Base-by-base conservation (phyloP, 2,888 invertebrate genomes). In the Autographa gamma region DNA sequence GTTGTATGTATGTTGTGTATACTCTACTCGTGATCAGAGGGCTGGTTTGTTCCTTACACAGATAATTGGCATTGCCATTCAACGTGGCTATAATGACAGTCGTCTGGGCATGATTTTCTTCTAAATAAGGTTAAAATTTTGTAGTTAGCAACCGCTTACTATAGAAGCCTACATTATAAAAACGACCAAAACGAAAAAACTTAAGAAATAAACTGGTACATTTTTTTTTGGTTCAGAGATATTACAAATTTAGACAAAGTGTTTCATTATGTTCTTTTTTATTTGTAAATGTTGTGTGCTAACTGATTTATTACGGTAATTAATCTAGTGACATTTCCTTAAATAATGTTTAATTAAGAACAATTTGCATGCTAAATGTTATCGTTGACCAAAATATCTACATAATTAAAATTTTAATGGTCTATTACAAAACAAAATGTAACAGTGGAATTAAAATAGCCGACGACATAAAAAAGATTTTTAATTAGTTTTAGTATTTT, bases 321-420 rank as follows among this genome's bases (percentile, higher is more conserved):
- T 48, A n/a, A n/a, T 48, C n/a, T 48, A 48, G 48, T n/a, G 48
- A 48, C 48, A 48, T 48, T 48, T 48, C 48, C 48, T 48, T 48
- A 48, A 48, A 48, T 48, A 48, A n/a, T 48, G 48, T 48, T 48
- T 48, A 48, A 48, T 48, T 48, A 48, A 48, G 48, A 38, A 48
- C 48, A 48, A 48, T 48, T 48, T 48, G 48, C 48, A 48, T 48
- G 16, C 48, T n/a, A 48, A 48, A 48, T 48, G 48, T 48, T 48
- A n/a, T 48, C 48, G 48, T 7, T 48, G 48, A n/a, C n/a, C 48
- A 43, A 43, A 43, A 43, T 43, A 43, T 16, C 43, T 43, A 48
- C 48, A 48, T 48, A 7, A 48, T 48, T 48, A 48, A 48, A 48
- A 48, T n/a, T 43, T 48, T 48, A n/a, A 48, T 48, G 48, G 48